phyloP scores from a whole-genome alignment of 1,140 invertebrate genomes.

The Trichogramma pretiosum region DNA sequence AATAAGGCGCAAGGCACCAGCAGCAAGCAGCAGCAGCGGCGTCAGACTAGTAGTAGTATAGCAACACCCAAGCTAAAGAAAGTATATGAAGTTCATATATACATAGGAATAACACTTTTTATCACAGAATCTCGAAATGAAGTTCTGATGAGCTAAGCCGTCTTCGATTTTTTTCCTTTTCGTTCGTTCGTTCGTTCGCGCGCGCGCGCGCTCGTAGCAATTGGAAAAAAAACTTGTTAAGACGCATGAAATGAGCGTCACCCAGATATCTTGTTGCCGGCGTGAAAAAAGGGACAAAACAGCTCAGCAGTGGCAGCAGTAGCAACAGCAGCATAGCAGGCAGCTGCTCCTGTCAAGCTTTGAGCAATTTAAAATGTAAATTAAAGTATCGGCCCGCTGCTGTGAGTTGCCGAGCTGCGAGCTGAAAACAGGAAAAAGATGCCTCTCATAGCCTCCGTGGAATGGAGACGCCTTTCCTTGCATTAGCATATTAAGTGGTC shows the following conservation, averaged over 20 bases:
- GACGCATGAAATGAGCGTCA: no score
- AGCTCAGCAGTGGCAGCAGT: neutral
- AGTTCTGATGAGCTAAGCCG: neutral
- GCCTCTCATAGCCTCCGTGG: no score
- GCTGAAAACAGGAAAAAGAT: no score
- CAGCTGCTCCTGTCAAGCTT: constrained; percentile 33
- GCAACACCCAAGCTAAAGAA: no score
- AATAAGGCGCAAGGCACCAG: no score
- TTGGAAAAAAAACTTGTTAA: constrained; percentile 9
- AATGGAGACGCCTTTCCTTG: constrained; percentile 26
- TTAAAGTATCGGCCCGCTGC: constrained; percentile 41
- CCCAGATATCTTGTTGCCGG: no score
- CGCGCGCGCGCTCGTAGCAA: no score
- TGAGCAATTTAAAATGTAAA: constrained; percentile 47
- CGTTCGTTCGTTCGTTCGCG: constrained; percentile 10
- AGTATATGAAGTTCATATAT: no score
- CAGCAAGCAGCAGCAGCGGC: no score
- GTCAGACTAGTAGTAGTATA: no score
- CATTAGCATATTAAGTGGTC: constrained; percentile 46
- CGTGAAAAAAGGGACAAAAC: neutral
- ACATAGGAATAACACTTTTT: no score
- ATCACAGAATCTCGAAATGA: neutral
- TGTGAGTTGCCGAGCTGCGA: constrained; percentile 23
- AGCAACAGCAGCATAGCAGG: constrained; percentile 8
- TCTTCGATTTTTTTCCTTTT: constrained; percentile 10